Percentiles rank a stretch among this genome's conserved stretches.
These are phyloP conservation scores for Ranitomeya variabilis DNA, from an alignment of 2,113 vertebrate genomes.

Conservation along the genomic window DNA sequence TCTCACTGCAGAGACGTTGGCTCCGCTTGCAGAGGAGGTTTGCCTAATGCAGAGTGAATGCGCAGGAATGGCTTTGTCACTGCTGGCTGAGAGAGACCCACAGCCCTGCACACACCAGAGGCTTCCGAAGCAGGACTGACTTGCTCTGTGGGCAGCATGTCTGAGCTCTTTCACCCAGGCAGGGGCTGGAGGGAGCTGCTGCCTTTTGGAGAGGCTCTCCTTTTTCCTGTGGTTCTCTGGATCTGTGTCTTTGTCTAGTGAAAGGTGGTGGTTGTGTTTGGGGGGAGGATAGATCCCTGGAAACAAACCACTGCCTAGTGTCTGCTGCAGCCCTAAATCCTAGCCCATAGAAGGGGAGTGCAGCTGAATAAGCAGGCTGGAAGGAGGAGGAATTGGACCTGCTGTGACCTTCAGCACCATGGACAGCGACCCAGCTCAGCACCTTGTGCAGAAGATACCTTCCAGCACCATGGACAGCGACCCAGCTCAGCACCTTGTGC, in stretches of 20 bases:
- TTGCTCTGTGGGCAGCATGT: slow-evolving; percentile 22
- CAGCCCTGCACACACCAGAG: slow-evolving; percentile 22
- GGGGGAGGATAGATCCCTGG: background rate
- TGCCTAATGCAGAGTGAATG: slow-evolving; percentile 64
- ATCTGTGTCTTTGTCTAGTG: slow-evolving; percentile 21
- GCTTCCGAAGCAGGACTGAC: slow-evolving; percentile 7
- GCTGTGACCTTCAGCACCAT: slow-evolving; percentile 54
- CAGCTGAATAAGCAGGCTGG: background rate
- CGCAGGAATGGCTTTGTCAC: slow-evolving; percentile 63
- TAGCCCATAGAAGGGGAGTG: background rate
- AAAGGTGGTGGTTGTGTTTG: too few relatives aligned
- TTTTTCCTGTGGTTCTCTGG: background rate
- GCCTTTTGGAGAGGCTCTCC: slow-evolving; percentile 28
- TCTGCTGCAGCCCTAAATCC: slow-evolving; percentile 3
- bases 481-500: background rate
- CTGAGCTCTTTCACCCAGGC: slow-evolving; percentile 1
- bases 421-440: slow-evolving; percentile 23
- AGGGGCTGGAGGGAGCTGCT: slow-evolving; percentile 49
- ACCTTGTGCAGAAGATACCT: background rate
- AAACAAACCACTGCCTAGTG: background rate
- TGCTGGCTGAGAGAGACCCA: slow-evolving; percentile 55
- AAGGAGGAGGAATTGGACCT: slow-evolving; percentile 16
- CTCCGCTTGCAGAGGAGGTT: slow-evolving; percentile 59
- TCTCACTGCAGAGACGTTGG: slow-evolving; percentile 63
- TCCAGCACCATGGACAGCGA: slow-evolving; percentile 36